A percentile compares a stretch with the other conserved stretches of the same genome.
Conservation (phyloP, 2,113 vertebrate species). For the Aegithalos caudatus region DNA sequence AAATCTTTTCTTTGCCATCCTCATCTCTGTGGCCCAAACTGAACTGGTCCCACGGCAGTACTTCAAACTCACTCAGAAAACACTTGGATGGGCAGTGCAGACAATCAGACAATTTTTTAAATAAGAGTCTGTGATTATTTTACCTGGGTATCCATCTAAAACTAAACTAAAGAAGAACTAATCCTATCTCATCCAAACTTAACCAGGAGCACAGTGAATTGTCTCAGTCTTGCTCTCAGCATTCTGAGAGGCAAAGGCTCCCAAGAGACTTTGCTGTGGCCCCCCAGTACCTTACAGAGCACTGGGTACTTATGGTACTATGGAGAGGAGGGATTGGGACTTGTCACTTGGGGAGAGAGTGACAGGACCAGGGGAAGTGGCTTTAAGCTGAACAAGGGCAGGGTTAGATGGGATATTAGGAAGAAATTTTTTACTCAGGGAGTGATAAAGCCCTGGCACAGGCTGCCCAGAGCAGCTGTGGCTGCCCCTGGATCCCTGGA, state of each 20-base stretch:
- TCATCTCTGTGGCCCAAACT: not conserved
- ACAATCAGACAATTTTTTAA: not conserved
- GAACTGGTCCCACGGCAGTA: not conserved
- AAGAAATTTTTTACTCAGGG: not conserved
- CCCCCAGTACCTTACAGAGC: not conserved
- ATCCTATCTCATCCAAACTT: not conserved
- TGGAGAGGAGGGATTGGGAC: not conserved
- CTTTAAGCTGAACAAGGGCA: not conserved
- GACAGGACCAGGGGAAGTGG: not conserved
- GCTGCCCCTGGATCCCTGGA: not conserved
- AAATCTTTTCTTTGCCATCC: not conserved
- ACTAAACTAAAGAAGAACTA: not conserved
- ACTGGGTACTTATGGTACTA: not conserved
- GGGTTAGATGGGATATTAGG: not conserved
- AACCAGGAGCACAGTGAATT: not conserved
- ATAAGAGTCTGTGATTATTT: not conserved
- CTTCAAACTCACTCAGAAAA: not conserved
- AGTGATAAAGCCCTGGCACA: not conserved
- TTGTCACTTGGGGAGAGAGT: not conserved
- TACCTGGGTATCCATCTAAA: not conserved
- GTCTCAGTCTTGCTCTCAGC: not conserved
- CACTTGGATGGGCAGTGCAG: fast-evolving
- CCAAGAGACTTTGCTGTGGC: not conserved
- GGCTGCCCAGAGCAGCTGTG: not conserved
- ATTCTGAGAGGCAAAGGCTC: not conserved